These are phyloP conservation scores for Colaptes auratus DNA, from an alignment of 2,113 vertebrate species.

Conservation along the genomic window DNA sequence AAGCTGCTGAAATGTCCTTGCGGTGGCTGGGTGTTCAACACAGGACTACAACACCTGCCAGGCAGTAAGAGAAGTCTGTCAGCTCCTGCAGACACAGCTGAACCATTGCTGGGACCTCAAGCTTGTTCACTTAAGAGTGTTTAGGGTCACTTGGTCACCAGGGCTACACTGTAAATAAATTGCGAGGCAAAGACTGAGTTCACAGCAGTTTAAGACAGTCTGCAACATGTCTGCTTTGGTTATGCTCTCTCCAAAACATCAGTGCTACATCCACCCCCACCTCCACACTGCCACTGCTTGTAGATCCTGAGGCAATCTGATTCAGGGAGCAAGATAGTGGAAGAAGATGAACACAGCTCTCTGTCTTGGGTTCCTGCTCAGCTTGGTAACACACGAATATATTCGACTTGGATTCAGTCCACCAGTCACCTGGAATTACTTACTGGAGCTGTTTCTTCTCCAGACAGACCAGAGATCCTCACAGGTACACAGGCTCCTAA, in stretches of 20 bases:
- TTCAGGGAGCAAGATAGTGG: not conserved
- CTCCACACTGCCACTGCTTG: not conserved
- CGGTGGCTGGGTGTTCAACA: not conserved
- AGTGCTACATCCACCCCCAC: not conserved
- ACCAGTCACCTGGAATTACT: not conserved
- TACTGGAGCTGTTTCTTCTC: not conserved
- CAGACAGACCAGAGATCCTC: not conserved
- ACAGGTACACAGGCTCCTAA: not conserved
- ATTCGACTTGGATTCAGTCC: not conserved
- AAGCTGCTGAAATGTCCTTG: not conserved
- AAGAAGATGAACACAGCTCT: not conserved
- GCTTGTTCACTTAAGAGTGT: not conserved
- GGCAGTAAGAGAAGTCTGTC: not conserved
- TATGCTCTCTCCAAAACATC: not conserved
- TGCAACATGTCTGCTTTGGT: not conserved
- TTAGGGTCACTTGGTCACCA: not conserved
- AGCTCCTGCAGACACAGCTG: not conserved
- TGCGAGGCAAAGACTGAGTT: not conserved
- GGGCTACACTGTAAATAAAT: not conserved
- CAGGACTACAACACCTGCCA: not conserved
- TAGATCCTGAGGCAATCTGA: not conserved
- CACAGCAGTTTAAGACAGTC: not conserved
- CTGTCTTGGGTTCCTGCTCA: not conserved
- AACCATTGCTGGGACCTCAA: not conserved
- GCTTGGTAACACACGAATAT: not conserved